Evolutionary conservation across 2,888 invertebrate genomes (phyloP).

Genomic region (Unio delphinus): DNA sequence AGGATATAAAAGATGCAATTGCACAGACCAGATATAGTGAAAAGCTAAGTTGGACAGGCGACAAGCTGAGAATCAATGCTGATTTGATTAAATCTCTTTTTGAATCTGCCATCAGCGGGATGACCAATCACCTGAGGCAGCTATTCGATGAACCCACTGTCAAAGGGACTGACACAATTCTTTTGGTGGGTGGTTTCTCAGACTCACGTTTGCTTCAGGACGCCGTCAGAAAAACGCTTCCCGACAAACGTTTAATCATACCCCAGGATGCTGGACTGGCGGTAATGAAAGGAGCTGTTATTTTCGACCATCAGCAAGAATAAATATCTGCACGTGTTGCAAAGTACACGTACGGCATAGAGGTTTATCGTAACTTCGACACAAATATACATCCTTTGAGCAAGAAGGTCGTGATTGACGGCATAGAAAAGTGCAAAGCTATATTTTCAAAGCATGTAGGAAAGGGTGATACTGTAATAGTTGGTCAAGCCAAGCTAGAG

Average conservation of each 20-base stretch:
- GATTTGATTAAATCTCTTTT: slow-evolving; percentile 9
- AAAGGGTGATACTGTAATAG: slow-evolving; percentile 15
- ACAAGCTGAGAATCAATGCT: slow-evolving; percentile 11
- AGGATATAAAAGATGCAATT: slow-evolving; percentile 5
- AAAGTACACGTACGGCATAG: slow-evolving; percentile 14
- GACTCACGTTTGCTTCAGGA: slow-evolving; percentile 17
- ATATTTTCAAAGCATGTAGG: slow-evolving; percentile 24
- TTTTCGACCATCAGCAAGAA: slow-evolving; percentile 11
- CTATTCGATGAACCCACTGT: slow-evolving; percentile 6
- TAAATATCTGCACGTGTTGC: slow-evolving; percentile 8
- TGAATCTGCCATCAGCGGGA: slow-evolving; percentile 5
- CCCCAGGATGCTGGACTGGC: slow-evolving; percentile 20
- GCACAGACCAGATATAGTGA: slow-evolving; percentile 8
- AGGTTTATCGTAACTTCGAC: slow-evolving; percentile 6
- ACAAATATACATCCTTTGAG: slow-evolving; percentile 10
- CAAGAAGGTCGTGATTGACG: slow-evolving; percentile 13
- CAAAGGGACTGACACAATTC: slow-evolving; percentile 12
- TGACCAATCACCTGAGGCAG: slow-evolving; percentile 12
- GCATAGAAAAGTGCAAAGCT: slow-evolving; percentile 16
- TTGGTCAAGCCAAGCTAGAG: slow-evolving; percentile 19
- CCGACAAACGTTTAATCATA: slow-evolving; percentile 12
- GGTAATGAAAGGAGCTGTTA: slow-evolving; percentile 19
- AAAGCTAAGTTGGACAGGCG: slow-evolving; percentile 7
- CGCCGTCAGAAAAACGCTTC: slow-evolving; percentile 6
- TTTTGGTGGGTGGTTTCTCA: slow-evolving; percentile 25